Percentiles rank a stretch among this genome's conserved stretches.
These are phyloP conservation scores for Megalurothrips usitatus DNA, from an alignment of 2,888 invertebrate species.

Conservation along the genomic window DNA sequence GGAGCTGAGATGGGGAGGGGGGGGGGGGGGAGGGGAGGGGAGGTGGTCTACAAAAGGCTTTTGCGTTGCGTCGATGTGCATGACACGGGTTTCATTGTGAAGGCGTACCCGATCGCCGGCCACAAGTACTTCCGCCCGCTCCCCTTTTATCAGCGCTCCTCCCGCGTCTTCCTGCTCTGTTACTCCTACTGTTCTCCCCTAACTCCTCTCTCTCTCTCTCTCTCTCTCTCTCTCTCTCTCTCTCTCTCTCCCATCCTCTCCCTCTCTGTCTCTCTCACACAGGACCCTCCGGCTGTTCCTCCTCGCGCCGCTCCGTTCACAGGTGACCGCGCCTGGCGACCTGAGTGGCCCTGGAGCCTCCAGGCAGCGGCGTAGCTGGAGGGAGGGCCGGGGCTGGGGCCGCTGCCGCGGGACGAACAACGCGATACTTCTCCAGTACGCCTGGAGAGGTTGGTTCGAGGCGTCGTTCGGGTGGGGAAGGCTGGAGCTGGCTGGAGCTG, in stretches of 20 bases:
- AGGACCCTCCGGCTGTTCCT: too few species aligned
- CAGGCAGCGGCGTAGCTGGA: background rate
- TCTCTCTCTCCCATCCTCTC: background rate
- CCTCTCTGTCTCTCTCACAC: background rate
- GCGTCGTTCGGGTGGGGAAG: too few species aligned
- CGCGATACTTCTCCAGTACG: too few species aligned
- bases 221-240: background rate
- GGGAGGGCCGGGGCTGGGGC: too few species aligned
- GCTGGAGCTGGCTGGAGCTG: too few species aligned
- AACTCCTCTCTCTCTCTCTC: background rate
- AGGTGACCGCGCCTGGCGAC: background rate
- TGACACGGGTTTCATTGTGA: background rate
- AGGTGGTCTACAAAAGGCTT: too few species aligned
- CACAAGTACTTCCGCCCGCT: constrained; percentile 6
- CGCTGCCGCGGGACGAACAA: too few species aligned
- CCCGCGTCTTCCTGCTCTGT: background rate
- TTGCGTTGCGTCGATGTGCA: too few species aligned
- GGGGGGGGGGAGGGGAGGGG: too few species aligned
- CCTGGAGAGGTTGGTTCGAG: too few species aligned
- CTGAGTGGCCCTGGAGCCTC: background rate
- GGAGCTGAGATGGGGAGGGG: too few species aligned
- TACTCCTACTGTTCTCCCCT: background rate
- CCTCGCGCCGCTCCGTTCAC: background rate
- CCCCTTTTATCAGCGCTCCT: background rate
- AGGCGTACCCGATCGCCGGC: background rate